Base-by-base conservation (phyloP, 2,113 vertebrate genomes). In the Seriola dumerili region DNA sequence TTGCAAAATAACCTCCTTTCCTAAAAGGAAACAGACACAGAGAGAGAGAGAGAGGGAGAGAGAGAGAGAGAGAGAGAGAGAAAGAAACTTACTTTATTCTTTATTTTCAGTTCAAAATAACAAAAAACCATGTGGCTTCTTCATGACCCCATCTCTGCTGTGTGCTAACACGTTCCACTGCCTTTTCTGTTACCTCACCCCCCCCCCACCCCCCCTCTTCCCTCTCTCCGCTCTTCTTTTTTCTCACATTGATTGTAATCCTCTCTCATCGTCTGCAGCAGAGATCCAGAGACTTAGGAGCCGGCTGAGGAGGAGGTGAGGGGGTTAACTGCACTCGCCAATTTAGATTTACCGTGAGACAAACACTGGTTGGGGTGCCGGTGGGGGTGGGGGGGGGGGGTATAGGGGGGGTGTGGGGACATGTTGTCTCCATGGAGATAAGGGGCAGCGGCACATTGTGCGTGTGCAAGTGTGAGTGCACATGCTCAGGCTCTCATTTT, bases 341-440 rank as follows among this genome's bases (percentile, higher is more conserved):
- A 93, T 94, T 92, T 91, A 90, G 89, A 92, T 92, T 91, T 91
- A 90, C 86, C 72, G 82, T 85, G 81, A 92, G 85, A 89, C 89
- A 88, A 91, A 89, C 84, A 87, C 80, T 82, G 79, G 73, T 76
- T 44, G 54, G 81, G 64, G 46, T 54, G 52, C 62, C 5, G 48
- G 70, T n/a, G 72, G 29, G 0, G 50, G 13, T 0, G 7, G 59
- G n/a, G 29, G 59, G n/a, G 29, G 16, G 8, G 29, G 10, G 23
- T 4, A 36, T 23, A 14, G 14, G 59, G 62, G 48, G 42, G 59
- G 58, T 23, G 23, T 23, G 23, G 23, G 23, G 23, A 40, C 62
- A 83, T 84, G 89, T 81, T 77, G 90, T 92, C 83, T 86, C 89
- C 92, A 91, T 93, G 92, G 91, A 86, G 90, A 93, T 90, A 66